Base-by-base conservation (phyloP, 1,140 invertebrate genomes). In the Drosophila pectinifera region DNA sequence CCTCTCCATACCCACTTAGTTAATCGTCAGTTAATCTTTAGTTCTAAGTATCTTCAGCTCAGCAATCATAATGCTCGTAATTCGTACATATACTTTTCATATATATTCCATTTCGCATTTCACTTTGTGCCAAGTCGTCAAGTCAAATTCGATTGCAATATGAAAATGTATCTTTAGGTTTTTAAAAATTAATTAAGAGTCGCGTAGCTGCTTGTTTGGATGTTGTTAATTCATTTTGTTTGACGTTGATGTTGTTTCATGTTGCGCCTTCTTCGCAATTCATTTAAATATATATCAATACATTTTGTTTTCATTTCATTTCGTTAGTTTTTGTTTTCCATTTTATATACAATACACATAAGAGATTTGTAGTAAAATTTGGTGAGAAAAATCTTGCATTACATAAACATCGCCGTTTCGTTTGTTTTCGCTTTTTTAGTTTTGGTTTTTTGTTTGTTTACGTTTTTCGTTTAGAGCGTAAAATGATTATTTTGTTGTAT, bases 361-460 rank as follows among this genome's bases (percentile, higher is more conserved):
- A 84, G 78, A 90, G 84, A 89, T 75, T 84, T 78, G 61, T 85
- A 90, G 85, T 89, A 89, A 89, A 89, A 89, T 84, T 89, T 89
- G 64, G 80, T 89, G 84, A 89, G 80, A 78, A 89, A 88, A 88
- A 83, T 88, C 62, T 88, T 83, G 76, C 76, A 58, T 78, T 85
- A 70, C 64, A 61, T 82, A 82, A 82, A 78, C 79, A 73, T 86
- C 46, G 67, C 49, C 67, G n/a, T 64, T 46, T 79, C 51, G 58
- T 59, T 84, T 48, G 45, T 3, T 20, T 20, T 51, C 49, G 49
- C 49, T 36, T 53, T 53, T 36, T 53, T 53, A 53, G 49, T 53
- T 36, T 53, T 53, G 36, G 49, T 53, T 53, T 53, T 53, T 36
- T 7, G 18, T 53, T 22, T 51, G 41, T 22, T 73, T 59, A 46